These are phyloP conservation scores for Grammomys surdaster DNA, from an alignment of 2,113 vertebrate genomes.

Conservation along the genomic window DNA sequence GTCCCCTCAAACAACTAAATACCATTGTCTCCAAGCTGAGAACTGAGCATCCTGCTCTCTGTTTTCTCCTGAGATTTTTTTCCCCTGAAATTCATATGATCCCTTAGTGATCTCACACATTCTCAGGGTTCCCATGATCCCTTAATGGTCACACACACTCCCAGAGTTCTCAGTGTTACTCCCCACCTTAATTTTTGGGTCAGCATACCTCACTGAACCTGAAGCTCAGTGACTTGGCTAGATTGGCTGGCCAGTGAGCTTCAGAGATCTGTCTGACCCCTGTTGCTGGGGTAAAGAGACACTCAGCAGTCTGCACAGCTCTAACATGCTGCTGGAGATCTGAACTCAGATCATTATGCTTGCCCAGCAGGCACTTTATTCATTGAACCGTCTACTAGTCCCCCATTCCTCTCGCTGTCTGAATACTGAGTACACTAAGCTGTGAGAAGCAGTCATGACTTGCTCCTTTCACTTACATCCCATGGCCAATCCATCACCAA, in stretches of 20 bases:
- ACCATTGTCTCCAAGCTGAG: constrained; percentile 33
- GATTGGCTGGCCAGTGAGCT: background rate
- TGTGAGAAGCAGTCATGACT: background rate
- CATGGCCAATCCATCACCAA: background rate
- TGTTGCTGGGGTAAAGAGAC: too few relatives aligned
- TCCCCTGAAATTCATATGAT: background rate
- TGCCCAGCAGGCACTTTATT: background rate
- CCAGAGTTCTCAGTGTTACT: background rate
- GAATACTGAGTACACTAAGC: background rate
- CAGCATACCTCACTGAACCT: background rate
- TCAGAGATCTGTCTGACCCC: background rate
- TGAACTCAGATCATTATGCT: too few relatives aligned
- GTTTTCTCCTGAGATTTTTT: constrained; percentile 9
- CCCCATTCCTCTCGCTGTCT: background rate
- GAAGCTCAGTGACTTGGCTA: background rate
- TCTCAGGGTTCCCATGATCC: background rate
- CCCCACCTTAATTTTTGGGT: background rate
- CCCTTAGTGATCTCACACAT: background rate
- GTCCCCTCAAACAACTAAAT: constrained; percentile 37
- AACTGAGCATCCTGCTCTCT: background rate
- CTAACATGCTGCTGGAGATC: background rate
- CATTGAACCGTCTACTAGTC: background rate
- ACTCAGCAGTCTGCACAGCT: background rate
- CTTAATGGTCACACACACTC: background rate
- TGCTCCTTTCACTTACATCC: background rate